A percentile compares a stretch with the other conserved stretches of the same genome.
Evolutionary conservation across 2,888 invertebrate genomes (phyloP).

Genomic region (Yponomeuta plumbellus): DNA sequence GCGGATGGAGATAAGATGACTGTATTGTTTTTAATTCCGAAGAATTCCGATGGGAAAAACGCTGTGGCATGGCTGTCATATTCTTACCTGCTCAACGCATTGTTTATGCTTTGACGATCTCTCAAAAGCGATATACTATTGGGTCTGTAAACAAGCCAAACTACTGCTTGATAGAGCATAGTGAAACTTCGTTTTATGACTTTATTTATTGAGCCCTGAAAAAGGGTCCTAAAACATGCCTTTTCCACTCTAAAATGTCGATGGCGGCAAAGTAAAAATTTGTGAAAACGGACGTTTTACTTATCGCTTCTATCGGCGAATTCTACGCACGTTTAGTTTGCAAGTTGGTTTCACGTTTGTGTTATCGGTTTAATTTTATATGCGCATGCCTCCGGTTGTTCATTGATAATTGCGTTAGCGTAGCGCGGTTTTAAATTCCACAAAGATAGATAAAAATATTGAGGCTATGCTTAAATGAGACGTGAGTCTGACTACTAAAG

Average conservation of each 20-base stretch:
- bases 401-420: constrained; percentile 34
- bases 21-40: background rate
- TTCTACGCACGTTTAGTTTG: constrained; percentile 37
- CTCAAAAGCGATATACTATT: no score
- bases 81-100: background rate
- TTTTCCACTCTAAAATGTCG: no score
- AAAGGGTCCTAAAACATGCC: no score
- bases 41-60: background rate
- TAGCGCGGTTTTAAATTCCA: background rate
- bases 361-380: constrained; percentile 50
- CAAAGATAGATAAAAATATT: background rate
- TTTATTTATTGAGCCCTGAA: no score
- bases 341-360: constrained; percentile 42
- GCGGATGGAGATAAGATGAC: background rate
- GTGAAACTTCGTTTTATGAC: no score
- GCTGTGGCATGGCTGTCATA: background rate
- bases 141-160: no score
- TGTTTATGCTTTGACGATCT: background rate
- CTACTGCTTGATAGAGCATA: no score
- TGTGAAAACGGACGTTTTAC: no score
- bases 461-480: background rate
- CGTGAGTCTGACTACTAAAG: no score
- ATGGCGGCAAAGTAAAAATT: no score
- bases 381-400: constrained; percentile 36
- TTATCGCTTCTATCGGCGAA: constrained; percentile 2